Conservation (phyloP, 2,888 invertebrate species). For the Aricia artaxerxes region DNA sequence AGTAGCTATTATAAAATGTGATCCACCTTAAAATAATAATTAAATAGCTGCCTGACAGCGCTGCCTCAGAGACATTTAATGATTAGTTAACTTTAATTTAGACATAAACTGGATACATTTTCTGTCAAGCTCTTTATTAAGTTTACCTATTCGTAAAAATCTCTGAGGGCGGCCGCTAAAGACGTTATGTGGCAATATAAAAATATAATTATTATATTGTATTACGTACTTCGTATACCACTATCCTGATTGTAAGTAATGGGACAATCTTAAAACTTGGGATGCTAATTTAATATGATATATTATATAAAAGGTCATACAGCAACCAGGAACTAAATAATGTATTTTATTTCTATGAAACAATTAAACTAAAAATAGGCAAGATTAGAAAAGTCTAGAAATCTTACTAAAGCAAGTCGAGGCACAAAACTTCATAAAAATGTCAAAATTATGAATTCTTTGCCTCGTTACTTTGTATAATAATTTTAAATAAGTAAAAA, state of each 20-base stretch:
- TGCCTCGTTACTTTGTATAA: too few species aligned
- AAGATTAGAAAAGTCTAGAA: not conserved
- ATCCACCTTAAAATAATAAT: not conserved
- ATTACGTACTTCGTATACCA: constrained; percentile 14
- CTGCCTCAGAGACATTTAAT: not conserved
- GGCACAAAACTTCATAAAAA: not conserved
- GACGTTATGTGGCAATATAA: not conserved
- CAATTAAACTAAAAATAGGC: not conserved
- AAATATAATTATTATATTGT: not conserved
- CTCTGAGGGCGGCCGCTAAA: not conserved
- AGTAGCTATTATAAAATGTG: not conserved
- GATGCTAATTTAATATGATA: not conserved
- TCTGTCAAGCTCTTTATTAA: not conserved
- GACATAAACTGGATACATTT: not conserved
- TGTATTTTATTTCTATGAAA: not conserved
- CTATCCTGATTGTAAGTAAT: not conserved
- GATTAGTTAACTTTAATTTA: not conserved
- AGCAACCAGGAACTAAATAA: not conserved
- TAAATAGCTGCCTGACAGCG: not conserved
- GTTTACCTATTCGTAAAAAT: not conserved
- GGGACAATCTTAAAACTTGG: not conserved
- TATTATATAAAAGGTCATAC: not conserved
- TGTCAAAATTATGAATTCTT: not conserved
- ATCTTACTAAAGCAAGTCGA: too few species aligned
- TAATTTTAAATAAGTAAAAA: too few species aligned